These are phyloP conservation scores for Phacellophora camtschatica DNA, from an alignment of 30 jellyfish, hydroid and myxozoan genomes.

Conservation along the genomic window DNA sequence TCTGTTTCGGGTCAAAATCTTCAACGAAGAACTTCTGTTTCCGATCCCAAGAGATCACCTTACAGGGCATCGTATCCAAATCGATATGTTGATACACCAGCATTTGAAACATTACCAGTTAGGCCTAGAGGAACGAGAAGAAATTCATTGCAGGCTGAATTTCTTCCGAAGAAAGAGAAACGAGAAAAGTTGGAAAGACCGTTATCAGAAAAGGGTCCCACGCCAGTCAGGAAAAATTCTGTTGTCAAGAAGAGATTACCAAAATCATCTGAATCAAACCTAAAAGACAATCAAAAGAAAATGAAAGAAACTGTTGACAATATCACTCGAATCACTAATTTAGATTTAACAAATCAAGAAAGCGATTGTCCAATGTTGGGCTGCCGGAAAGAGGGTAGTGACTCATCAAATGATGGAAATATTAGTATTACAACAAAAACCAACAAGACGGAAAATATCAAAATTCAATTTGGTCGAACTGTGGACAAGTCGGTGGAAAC, in stretches of 20 bases:
- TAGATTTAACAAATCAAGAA: not conserved
- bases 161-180: conserved; percentile 14
- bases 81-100: conserved; percentile 36
- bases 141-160: conserved; percentile 18
- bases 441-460: conserved; percentile 80
- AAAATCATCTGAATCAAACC: not conserved
- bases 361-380: not conserved
- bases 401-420: conserved; percentile 27
- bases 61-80: conserved; percentile 68
- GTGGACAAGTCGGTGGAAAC: conserved; percentile 89
- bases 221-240: conserved; percentile 48
- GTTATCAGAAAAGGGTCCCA: conserved; percentile 17
- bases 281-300: not conserved
- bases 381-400: not conserved
- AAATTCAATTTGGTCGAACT: conserved; percentile 80
- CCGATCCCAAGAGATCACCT: conserved; percentile 34
- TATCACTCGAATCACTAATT: conserved; percentile 5
- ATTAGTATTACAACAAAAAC: conserved; percentile 75
- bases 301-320: conserved; percentile 40
- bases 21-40: conserved; percentile 32
- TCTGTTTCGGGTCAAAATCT: not conserved
- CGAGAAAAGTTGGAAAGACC: conserved; percentile 8
- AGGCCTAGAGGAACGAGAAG: conserved; percentile 61
- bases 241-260: conserved; percentile 58
- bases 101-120: conserved; percentile 26